A percentile compares a stretch with the other conserved stretches of the same genome.
Conservation (phyloP, 2,113 vertebrate species). For the Charina bottae region DNA sequence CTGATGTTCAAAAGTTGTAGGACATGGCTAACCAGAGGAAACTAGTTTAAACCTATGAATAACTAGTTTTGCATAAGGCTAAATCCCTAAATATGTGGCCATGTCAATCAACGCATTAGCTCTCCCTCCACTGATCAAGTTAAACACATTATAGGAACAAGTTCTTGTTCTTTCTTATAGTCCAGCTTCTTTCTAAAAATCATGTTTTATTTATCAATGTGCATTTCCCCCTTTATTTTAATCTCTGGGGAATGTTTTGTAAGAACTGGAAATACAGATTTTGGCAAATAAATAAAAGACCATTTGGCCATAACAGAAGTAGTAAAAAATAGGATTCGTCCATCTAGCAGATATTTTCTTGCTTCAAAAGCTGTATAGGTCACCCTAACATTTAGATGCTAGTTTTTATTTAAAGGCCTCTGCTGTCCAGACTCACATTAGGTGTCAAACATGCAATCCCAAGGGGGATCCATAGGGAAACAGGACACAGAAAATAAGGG, state of each 20-base stretch:
- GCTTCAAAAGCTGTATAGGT: background rate
- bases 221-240: background rate
- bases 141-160: background rate
- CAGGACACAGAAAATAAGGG: background rate
- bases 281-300: background rate
- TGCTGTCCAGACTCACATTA: background rate
- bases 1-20: background rate
- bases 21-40: background rate
- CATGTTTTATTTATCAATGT: background rate
- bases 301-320: background rate
- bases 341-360: background rate
- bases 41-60: background rate
- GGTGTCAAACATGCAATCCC: background rate
- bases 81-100: background rate
- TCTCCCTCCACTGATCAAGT: background rate
- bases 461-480: background rate
- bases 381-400: background rate
- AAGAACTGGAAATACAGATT: background rate
- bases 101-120: background rate
- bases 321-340: background rate
- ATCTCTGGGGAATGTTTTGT: background rate
- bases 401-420: background rate
- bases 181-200: background rate
- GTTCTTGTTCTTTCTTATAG: background rate
- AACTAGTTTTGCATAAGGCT: background rate